Base-by-base conservation (phyloP, 1,140 invertebrate genomes). In the Papilio helenus region DNA sequence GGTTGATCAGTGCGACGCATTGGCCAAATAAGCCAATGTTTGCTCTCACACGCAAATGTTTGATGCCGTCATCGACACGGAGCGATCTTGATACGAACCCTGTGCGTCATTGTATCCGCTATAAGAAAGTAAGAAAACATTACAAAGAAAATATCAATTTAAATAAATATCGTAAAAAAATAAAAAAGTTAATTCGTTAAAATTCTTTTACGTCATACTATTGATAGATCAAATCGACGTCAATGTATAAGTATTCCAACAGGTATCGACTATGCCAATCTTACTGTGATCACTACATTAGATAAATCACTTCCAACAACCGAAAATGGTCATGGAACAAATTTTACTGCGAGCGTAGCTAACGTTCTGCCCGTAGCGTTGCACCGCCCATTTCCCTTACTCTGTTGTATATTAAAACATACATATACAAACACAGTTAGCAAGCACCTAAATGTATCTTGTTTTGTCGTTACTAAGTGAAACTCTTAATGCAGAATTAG, bases 11-110 rank as follows among this genome's bases (percentile, higher is more conserved):
- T 34, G 29, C 74, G 16, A 39, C 26, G 29, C n/a, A 77, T 77
- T 77, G 76, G 34, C 76, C 76, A 77, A 77, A 77, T 77, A 77
- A 65, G 76, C 34, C 76, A 77, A 77, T 77, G 55, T 77, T 77
- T 58, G 58, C 76, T 29, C 55, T 77, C 76, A 44, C 76, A 44
- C 76, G 76, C 76, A 77, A 77, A 77, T 77, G 42, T 77, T 39
- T 26, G 51, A 61, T 77, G 51, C 16, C 76, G 76, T 77, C 76
- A 77, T 61, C 29, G 55, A 74, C 23, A 26, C 72, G 12, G 20
- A 73, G 44, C 10, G 42, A 26, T 74, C 72, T 72, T 16, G 44
- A 42, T 42, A 26, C 49, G 7, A 61, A 55, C 51, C 42, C 9
- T 12, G 14, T 72, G 72, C 23, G 74, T 76, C 55, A 77, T 44